These are phyloP conservation scores for Callochromis pleurospilus DNA, from an alignment of 2,113 vertebrate species.

Conservation along the genomic window DNA sequence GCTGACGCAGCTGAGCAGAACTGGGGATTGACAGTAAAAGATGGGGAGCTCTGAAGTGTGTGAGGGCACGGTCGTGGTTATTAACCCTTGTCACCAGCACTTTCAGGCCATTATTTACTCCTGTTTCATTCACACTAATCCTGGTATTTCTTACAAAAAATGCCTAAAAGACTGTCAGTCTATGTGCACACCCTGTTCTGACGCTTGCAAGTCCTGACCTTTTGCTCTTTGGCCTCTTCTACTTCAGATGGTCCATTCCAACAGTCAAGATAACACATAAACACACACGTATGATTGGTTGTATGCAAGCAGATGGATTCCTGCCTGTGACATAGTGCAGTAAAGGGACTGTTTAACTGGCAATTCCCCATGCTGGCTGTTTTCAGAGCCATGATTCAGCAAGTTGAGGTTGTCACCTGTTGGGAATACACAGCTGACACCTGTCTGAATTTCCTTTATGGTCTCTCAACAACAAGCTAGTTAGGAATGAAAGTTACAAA, in stretches of 20 bases:
- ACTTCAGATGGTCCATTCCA: slow-evolving; percentile 6
- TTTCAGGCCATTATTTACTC: slow-evolving; percentile 5
- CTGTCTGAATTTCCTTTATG: slow-evolving; percentile 17
- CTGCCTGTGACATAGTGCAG: neutral
- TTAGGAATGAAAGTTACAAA: neutral
- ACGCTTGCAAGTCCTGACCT: slow-evolving; percentile 5
- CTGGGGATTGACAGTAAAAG: neutral
- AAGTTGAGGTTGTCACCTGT: slow-evolving; percentile 42
- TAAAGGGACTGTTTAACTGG: slow-evolving; percentile 9
- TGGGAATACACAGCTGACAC: slow-evolving; percentile 41
- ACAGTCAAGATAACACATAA: neutral
- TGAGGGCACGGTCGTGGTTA: neutral
- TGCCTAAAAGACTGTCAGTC: neutral
- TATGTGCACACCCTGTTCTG: slow-evolving; percentile 13
- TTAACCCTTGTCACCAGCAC: slow-evolving; percentile 32
- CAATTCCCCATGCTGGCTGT: slow-evolving; percentile 29
- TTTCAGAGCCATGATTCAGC: slow-evolving; percentile 14
- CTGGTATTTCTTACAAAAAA: slow-evolving; percentile 5
- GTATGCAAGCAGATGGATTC: slow-evolving; percentile 3
- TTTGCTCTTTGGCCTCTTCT: slow-evolving; percentile 4
- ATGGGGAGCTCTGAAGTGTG: neutral
- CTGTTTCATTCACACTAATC: neutral
- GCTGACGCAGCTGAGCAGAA: slow-evolving; percentile 35
- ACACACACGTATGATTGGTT: neutral
- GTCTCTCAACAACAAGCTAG: neutral